Conservation (phyloP, 2,113 vertebrate genomes). For the Condylura cristata region DNA sequence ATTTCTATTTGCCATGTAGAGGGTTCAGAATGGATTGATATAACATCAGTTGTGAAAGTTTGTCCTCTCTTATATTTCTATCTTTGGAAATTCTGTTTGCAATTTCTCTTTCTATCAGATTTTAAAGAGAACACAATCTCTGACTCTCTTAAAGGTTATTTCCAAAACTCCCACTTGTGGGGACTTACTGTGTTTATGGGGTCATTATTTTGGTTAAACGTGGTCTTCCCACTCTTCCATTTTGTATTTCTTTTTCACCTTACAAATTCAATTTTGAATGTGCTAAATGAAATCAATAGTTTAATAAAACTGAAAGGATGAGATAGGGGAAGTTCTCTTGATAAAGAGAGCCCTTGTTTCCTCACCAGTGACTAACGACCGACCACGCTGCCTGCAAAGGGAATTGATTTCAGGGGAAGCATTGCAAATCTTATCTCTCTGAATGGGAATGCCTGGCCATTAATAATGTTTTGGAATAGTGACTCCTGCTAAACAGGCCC, state of each 20-base stretch:
- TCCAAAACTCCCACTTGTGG: background rate
- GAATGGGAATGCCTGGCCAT: background rate
- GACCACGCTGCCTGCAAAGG: background rate
- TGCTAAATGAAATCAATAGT: slow-evolving; percentile 31
- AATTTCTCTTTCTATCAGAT: background rate
- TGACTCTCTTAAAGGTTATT: background rate
- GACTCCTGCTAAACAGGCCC: background rate
- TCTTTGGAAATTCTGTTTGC: background rate
- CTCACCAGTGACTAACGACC: background rate
- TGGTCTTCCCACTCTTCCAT: background rate
- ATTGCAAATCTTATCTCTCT: background rate
- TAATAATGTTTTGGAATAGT: background rate
- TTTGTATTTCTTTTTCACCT: background rate
- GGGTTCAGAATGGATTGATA: background rate
- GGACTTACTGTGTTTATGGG: background rate
- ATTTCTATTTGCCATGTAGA: background rate
- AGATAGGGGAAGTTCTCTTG: background rate
- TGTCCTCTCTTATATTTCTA: background rate
- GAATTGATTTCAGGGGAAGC: background rate
- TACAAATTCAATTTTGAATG: slow-evolving; percentile 34
- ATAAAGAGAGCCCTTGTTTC: background rate
- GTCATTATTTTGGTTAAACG: background rate
- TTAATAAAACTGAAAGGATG: background rate
- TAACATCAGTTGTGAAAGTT: background rate
- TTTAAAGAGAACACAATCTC: background rate